Evolutionary conservation across 2,797 vertebrate genomes (phyloP).

Genomic region (Sebastes vulpes): DNA sequence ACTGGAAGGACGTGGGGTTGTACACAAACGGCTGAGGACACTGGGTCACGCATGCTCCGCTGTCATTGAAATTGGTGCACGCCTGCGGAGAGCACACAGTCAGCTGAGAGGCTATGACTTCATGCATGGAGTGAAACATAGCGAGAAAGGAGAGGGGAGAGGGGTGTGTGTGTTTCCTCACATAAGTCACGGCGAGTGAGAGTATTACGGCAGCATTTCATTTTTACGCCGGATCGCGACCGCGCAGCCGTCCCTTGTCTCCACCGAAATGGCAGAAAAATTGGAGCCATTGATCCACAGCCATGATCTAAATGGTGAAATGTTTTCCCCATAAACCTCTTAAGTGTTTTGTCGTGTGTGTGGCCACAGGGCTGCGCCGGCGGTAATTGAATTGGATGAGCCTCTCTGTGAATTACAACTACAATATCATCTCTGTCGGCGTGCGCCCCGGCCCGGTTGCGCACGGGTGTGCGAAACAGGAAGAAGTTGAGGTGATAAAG

Average conservation of each 20-base stretch:
- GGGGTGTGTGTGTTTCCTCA: neutral
- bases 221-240: constrained; percentile 31
- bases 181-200: constrained; percentile 23
- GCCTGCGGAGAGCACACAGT: constrained; percentile 57
- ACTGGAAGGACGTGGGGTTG: constrained; percentile 95
- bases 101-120: constrained; percentile 4
- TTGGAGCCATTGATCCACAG: constrained; percentile 74
- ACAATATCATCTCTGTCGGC: constrained; percentile 60
- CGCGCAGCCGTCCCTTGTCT: constrained; percentile 4
- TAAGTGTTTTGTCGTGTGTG: constrained; percentile 65
- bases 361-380: constrained; percentile 41
- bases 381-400: constrained; percentile 80
- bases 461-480: constrained; percentile 7
- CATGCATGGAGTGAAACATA: neutral
- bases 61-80: constrained; percentile 98
- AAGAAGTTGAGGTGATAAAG: constrained; percentile 60
- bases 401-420: constrained; percentile 73
- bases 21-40: constrained; percentile 98
- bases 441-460: neutral
- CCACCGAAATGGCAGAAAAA: constrained; percentile 65
- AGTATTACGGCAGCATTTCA: constrained; percentile 69
- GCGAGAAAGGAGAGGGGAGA: neutral
- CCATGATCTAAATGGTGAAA: constrained; percentile 73
- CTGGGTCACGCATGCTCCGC: constrained; percentile 95
- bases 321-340: constrained; percentile 80